Base-by-base conservation (phyloP, 2,888 invertebrate genomes). In the Ophion ellenae region DNA sequence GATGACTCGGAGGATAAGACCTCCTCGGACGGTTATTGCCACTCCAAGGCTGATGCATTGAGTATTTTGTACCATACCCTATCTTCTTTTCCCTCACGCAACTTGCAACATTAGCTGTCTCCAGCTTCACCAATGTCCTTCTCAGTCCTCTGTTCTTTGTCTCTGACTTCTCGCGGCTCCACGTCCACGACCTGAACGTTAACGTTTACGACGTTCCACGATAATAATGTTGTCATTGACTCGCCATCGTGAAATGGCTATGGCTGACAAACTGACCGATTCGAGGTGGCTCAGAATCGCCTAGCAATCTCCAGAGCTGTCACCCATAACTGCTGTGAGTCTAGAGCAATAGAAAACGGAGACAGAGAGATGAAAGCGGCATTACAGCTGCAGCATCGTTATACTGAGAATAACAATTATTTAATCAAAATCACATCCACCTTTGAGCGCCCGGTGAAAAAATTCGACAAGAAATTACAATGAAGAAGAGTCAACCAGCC, bases 171-270 rank as follows among this genome's bases (percentile, higher is more conserved):
- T 81, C 63, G 64, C 69, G 73, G 73, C 83, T 84, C 75, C 80
- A 69, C 80, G 69, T 81, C 67, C 76, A 69, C 78, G 70, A 71
- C 78, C 82, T 74, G 83, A 82, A 78, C 82, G 77, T 61, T 76
- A 90, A 91, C 92, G 88, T 92, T 92, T 91, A 92, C 90, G 91
- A 91, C 89, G 88, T 88, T 88, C 89, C 90, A 80, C 89, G 88
- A 90, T 90, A 89, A 91, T 92, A 92, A 91, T 91, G 92, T 91
- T 90, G 91, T 91, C 91, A 89, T 90, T 91, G 90, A 90, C 90
- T 87, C 88, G 86, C 86, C 90, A 91, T 89, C 90, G 89, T 91
- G 90, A 91, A 91, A 90, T 87, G 88, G 87, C 89, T 85, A 80
- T 73, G 89, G 85, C 89, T 88, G 90, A 90, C 88, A 90, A 90